Evolutionary conservation across 2,797 vertebrate genomes (phyloP), one percentile per base, ranked within the genome.

Genomic region (Mus minutoides): DNA sequence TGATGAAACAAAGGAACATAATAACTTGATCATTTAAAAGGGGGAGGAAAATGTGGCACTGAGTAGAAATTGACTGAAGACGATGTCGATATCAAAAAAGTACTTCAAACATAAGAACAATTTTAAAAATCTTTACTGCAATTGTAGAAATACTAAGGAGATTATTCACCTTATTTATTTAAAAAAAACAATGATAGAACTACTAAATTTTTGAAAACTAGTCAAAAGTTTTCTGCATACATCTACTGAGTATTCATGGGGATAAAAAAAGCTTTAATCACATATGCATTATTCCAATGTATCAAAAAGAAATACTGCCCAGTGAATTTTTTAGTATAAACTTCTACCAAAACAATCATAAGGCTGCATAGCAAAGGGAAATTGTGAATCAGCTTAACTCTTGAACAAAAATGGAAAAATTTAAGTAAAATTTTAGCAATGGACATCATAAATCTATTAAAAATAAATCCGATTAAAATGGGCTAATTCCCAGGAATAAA

Each of bases 321-420:
- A 67, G 6, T 29, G 4, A 6, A 46, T 64, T 88, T 73, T 91
- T 3, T 40, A 21, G 91, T 85, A 71, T 77, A 82, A 37, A 4
- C 40, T 91, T 85, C 71, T 82, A 54, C 6, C 2, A 92, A 91
- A 80, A 40, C n/a, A 7, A 93, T 17, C 67, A 14, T 92, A 84
- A 96, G 40, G 16, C 54, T 83, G 4, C 34, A 73, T 58, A 78
- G 60, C 37, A 94, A 88, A 85, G 31, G 43, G 77, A 96, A 91
- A 87, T 78, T 90, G 76, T 54, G 82, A 46, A 12, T 37, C 73
- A 85, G 9, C 46, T 24, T 43, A 71, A 76, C 26, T 49, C 46
- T 76, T 69, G 16, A 88, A 80, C 64, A 93, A 64, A 96, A 95
- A 58, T 80, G 26, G 2, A 94, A 92, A 96, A 67, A 67, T 95